A percentile compares a stretch with the other conserved stretches of the same genome.
Conservation (phyloP, 2,113 vertebrate species). For the Lates calcarifer region DNA sequence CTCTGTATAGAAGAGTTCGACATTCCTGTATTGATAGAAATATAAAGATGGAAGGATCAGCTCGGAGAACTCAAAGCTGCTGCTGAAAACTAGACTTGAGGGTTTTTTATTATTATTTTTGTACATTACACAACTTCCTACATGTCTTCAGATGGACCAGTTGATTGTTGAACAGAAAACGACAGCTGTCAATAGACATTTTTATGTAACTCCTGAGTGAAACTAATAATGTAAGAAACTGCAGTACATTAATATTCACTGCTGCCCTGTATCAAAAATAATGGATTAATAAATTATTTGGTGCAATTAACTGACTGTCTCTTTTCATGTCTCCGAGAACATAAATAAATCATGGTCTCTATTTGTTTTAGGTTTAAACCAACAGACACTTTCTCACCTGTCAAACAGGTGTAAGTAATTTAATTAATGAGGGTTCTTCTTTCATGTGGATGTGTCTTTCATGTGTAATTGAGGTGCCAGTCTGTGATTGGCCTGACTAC, state of each 20-base stretch:
- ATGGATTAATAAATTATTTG: constrained; percentile 72
- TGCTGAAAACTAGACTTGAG: constrained; percentile 34
- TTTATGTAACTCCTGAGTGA: constrained; percentile 55
- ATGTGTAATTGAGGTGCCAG: no score
- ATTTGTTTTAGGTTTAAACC: no score
- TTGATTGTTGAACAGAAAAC: constrained; percentile 64
- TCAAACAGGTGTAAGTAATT: no score
- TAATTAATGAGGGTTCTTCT: no score
- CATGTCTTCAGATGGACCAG: constrained; percentile 50
- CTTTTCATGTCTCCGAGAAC: not conserved
- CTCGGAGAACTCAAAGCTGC: not conserved
- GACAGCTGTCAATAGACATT: constrained; percentile 1
- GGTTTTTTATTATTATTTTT: constrained; percentile 49
- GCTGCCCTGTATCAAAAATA: constrained; percentile 53
- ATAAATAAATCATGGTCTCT: not conserved
- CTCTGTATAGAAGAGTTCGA: not conserved
- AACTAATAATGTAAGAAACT: constrained; percentile 56
- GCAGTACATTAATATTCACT: constrained; percentile 52
- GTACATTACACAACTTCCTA: constrained; percentile 35
- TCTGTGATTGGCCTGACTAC: no score
- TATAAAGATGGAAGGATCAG: rapidly evolving
- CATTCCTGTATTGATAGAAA: not conserved
- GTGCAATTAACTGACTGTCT: constrained; percentile 20
- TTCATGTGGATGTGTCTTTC: no score
- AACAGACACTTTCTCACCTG: no score